phyloP scores from a whole-genome alignment of 2,888 invertebrate species.

The Cremastinae sp. region DNA sequence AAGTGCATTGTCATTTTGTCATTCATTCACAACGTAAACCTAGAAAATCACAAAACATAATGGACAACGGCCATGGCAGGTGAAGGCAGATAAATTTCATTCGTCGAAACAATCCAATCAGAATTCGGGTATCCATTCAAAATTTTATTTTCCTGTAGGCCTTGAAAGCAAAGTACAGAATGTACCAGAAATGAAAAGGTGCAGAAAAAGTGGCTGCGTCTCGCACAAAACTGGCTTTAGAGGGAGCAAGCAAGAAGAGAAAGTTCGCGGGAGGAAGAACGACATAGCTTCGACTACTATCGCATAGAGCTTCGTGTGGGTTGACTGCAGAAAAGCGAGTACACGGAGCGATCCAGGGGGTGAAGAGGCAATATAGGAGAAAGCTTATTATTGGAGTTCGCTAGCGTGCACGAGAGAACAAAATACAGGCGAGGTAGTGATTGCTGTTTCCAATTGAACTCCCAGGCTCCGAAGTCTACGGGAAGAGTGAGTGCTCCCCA shows the following conservation, averaged over 20 bases:
- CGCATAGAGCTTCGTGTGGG: slow-evolving; percentile 39
- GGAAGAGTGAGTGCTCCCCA: slow-evolving; percentile 73
- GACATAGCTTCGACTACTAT: slow-evolving; percentile 55
- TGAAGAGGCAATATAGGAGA: slow-evolving; percentile 80
- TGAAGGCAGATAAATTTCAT: too few species aligned
- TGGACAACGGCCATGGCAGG: too few species aligned
- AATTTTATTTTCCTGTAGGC: too few species aligned
- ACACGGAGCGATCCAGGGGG: slow-evolving; percentile 59
- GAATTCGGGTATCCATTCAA: too few species aligned
- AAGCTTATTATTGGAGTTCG: slow-evolving; percentile 80
- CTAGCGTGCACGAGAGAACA: slow-evolving; percentile 76
- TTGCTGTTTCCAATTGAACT: slow-evolving; percentile 81
- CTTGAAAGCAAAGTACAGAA: slow-evolving; percentile 72
- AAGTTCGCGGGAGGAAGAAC: slow-evolving; percentile 57
- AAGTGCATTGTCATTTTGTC: too few species aligned
- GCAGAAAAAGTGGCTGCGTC: slow-evolving; percentile 61
- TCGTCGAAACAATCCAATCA: too few species aligned
- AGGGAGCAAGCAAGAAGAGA: slow-evolving; percentile 59
- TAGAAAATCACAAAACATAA: too few species aligned
- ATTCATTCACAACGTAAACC: too few species aligned
- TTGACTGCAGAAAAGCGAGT: slow-evolving; percentile 55
- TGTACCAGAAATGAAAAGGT: slow-evolving; percentile 73
- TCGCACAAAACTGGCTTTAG: slow-evolving; percentile 44
- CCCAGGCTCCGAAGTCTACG: slow-evolving; percentile 69
- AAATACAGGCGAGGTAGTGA: slow-evolving; percentile 80